Evolutionary conservation across 2,113 vertebrate genomes (phyloP).

Genomic region (Orycteropus afer): DNA sequence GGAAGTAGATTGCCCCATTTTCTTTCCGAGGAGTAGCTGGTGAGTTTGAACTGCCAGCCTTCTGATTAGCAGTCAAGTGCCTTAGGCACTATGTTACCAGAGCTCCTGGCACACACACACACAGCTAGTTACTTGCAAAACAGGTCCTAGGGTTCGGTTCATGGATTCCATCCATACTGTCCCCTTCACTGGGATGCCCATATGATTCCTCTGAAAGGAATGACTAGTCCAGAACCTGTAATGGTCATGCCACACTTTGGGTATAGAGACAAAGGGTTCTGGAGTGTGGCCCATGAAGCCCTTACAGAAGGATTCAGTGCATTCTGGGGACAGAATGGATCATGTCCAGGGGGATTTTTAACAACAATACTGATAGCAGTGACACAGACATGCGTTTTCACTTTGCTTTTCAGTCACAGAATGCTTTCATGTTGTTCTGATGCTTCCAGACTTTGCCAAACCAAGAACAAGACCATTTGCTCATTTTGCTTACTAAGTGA

Average conservation of each 20-base stretch:
- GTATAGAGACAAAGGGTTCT: not conserved
- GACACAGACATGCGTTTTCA: not conserved
- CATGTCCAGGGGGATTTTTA: not conserved
- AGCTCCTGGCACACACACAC: no score
- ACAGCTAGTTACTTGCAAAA: not conserved
- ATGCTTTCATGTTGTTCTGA: constrained; percentile 51
- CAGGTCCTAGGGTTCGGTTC: not conserved
- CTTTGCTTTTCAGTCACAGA: constrained; percentile 7
- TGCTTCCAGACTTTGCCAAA: constrained; percentile 34
- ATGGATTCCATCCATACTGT: not conserved
- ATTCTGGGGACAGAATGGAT: constrained; percentile 22
- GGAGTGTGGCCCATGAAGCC: not conserved
- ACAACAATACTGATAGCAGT: not conserved
- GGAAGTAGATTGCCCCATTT: no score
- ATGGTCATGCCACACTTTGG: not conserved
- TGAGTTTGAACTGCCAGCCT: no score
- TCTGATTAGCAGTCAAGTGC: no score
- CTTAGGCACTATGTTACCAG: no score
- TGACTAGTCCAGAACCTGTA: not conserved
- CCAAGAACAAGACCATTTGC: constrained; percentile 28
- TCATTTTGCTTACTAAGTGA: constrained; percentile 14
- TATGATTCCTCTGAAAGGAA: not conserved
- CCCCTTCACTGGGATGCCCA: not conserved
- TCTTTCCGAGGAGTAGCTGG: no score
- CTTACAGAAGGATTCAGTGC: not conserved